phyloP scores from a whole-genome alignment of 23 tunicate genomes.

The Ascidia mentula region DNA sequence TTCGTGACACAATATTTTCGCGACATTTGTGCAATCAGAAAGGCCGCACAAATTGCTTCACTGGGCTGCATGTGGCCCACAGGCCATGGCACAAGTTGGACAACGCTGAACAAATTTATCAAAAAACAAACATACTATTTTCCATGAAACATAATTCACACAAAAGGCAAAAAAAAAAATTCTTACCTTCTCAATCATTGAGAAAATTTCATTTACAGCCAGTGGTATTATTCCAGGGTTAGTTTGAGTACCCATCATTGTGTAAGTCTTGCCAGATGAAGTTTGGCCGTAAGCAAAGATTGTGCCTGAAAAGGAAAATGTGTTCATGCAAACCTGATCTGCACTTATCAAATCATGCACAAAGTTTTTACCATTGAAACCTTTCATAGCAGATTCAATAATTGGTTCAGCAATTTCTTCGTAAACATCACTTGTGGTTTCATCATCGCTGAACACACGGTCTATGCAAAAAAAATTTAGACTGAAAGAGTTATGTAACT shows the following conservation, averaged over 20 bases:
- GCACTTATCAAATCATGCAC: background rate
- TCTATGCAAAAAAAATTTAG: constrained; percentile 20
- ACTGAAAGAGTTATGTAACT: background rate
- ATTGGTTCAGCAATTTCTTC: constrained; percentile 84
- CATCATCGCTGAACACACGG: constrained; percentile 68
- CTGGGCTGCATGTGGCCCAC: too few species aligned
- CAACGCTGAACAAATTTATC: too few species aligned
- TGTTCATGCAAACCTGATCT: background rate
- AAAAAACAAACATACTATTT: too few species aligned
- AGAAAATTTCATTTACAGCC: constrained; percentile 73
- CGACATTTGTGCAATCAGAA: too few species aligned
- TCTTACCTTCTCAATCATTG: constrained; percentile 59
- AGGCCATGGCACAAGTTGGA: too few species aligned
- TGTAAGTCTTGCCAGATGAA: constrained; percentile 87
- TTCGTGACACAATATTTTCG: too few species aligned
- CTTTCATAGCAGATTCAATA: constrained; percentile 81
- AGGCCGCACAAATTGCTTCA: too few species aligned
- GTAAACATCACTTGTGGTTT: constrained; percentile 71
- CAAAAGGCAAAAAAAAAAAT: too few species aligned
- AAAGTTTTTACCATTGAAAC: constrained; percentile 66
- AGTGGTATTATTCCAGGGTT: constrained; percentile 73
- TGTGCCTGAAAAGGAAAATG: constrained; percentile 72
- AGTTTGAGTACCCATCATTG: constrained; percentile 56
- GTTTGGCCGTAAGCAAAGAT: constrained; percentile 96
- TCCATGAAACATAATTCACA: too few species aligned